A percentile compares a stretch with the other conserved stretches of the same genome.
phyloP scores from a whole-genome alignment of 2,113 vertebrate genomes.

The Gallinago undulata region DNA sequence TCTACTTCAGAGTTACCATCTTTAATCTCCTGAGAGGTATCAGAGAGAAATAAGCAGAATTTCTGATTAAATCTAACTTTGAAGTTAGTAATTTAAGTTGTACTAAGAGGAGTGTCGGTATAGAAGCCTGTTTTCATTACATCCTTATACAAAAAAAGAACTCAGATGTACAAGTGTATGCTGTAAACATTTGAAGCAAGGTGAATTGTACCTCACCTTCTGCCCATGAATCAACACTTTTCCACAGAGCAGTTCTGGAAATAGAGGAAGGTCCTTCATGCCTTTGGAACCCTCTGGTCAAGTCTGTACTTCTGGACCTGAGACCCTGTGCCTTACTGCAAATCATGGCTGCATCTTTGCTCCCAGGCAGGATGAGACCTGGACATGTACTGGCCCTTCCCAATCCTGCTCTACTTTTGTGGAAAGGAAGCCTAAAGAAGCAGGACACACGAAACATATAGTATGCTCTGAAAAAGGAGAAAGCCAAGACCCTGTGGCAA shows the following conservation, averaged over 20 bases:
- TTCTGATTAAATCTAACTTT: neutral
- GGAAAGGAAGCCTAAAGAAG: neutral
- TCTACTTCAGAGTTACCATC: neutral
- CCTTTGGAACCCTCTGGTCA: neutral
- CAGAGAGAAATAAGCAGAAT: neutral
- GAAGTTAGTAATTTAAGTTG: neutral
- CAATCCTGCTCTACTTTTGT: neutral
- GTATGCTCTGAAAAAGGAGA: neutral
- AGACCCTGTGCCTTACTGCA: neutral
- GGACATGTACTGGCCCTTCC: fast-evolving
- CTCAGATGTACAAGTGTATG: neutral
- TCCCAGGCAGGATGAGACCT: neutral
- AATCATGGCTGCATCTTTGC: neutral
- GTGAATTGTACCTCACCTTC: neutral
- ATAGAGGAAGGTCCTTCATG: neutral
- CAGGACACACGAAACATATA: neutral
- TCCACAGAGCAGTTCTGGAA: neutral
- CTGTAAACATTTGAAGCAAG: neutral
- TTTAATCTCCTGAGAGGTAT: neutral
- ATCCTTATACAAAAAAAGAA: neutral
- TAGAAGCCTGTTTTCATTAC: fast-evolving
- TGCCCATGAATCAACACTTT: neutral
- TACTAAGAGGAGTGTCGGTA: neutral
- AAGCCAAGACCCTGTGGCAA: neutral
- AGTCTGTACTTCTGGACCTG: neutral